A percentile compares a stretch with the other conserved stretches of the same genome.
These are phyloP conservation scores for Drosophila novamexicana DNA, from an alignment of 1,140 invertebrate species.

Conservation along the genomic window DNA sequence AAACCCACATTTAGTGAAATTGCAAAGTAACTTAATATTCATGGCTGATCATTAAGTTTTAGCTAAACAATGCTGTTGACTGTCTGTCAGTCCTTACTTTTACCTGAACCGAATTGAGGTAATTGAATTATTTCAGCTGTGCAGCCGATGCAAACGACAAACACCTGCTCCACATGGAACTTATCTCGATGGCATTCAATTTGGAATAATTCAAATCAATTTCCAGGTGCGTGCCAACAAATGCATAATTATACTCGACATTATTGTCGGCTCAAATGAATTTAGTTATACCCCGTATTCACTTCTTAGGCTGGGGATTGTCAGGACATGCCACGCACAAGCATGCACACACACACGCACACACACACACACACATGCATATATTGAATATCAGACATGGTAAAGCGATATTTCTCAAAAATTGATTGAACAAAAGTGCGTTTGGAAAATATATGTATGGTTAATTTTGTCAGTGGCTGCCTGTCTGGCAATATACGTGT, in stretches of 20 bases:
- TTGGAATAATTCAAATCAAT: constrained; percentile 13
- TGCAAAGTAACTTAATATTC: neutral
- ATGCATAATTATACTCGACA: constrained; percentile 12
- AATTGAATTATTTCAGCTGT: constrained; percentile 18
- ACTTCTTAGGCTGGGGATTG: neutral
- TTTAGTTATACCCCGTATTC: constrained; percentile 7
- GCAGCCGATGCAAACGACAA: constrained; percentile 9
- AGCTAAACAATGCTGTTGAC: neutral
- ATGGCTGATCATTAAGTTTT: neutral
- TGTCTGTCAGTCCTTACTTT: neutral
- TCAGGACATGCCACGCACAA: neutral
- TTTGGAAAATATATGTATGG: neutral
- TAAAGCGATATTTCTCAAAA: neutral
- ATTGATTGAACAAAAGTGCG: neutral
- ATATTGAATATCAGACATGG: neutral
- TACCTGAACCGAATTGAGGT: neutral
- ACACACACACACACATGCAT: neutral
- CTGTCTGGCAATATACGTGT: neutral
- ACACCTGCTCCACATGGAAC: neutral
- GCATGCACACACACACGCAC: neutral
- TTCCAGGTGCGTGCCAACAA: neutral
- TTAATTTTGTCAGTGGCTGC: neutral
- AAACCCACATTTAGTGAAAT: neutral
- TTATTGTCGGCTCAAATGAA: constrained; percentile 13
- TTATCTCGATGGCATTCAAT: neutral